These are phyloP conservation scores for Metallyticus violacea DNA, from an alignment of 2,888 invertebrate species.

Conservation along the genomic window DNA sequence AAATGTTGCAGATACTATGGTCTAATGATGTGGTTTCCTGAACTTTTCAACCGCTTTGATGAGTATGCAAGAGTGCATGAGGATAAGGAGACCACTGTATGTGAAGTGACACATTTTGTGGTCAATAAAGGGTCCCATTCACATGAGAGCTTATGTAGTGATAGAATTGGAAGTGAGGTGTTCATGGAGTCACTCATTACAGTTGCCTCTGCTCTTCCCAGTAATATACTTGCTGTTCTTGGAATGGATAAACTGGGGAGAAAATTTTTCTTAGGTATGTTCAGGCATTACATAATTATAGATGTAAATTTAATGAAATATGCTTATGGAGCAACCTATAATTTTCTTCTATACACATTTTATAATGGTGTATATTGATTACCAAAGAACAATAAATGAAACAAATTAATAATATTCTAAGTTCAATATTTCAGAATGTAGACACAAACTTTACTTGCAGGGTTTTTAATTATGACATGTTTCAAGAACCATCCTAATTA, in stretches of 20 bases:
- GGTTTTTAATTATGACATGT: too few species aligned
- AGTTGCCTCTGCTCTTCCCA: constrained; percentile 80
- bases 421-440: too few species aligned
- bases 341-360: too few species aligned
- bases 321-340: not conserved
- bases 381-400: too few species aligned
- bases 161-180: constrained; percentile 72
- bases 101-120: constrained; percentile 74
- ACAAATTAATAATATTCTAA: too few species aligned
- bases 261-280: constrained; percentile 73
- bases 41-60: constrained; percentile 87
- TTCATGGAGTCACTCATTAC: constrained; percentile 86
- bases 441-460: too few species aligned
- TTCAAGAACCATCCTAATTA: too few species aligned
- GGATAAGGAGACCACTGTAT: constrained; percentile 52
- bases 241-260: constrained; percentile 85
- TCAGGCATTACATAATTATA: not conserved
- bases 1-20: constrained; percentile 73
- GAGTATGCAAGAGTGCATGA: constrained; percentile 70
- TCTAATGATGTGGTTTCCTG: constrained; percentile 96
- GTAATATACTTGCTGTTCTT: constrained; percentile 76
- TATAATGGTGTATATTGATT: too few species aligned
- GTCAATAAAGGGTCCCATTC: constrained; percentile 65
- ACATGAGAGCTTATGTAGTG: constrained; percentile 57
- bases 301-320: not conserved